phyloP scores from a whole-genome alignment of 2,888 invertebrate species.

The Chrysolina haemoptera region DNA sequence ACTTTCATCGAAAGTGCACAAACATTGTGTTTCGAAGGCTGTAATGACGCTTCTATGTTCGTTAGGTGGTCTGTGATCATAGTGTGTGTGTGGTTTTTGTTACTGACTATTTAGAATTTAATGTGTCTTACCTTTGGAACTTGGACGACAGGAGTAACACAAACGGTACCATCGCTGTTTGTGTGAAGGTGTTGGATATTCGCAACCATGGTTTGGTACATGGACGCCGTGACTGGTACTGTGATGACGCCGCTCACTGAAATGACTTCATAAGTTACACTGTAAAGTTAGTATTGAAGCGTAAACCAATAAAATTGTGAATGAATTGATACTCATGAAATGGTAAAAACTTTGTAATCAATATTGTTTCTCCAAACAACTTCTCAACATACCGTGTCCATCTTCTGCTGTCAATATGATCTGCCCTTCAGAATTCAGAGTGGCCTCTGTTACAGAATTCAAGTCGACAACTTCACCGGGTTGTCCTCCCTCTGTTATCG shows the following conservation, averaged over 20 bases:
- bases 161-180: constrained; percentile 84
- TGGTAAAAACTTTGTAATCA: background rate
- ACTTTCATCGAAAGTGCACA: too few relatives aligned
- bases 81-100: background rate
- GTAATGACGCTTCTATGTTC: too few relatives aligned
- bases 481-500: constrained; percentile 82
- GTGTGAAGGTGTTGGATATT: constrained; percentile 86
- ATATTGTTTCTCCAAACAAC: background rate
- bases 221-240: constrained; percentile 93
- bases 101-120: background rate
- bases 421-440: constrained; percentile 93
- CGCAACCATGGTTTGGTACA: constrained; percentile 97
- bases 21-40: too few relatives aligned
- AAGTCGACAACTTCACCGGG: constrained; percentile 90
- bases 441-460: constrained; percentile 90
- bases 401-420: constrained; percentile 96
- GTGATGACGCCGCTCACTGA: constrained; percentile 95
- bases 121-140: constrained; percentile 72
- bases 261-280: constrained; percentile 78
- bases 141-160: constrained; percentile 88
- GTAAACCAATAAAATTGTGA: constrained; percentile 25
- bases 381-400: constrained; percentile 81
- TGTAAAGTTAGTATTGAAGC: constrained; percentile 59
- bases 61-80: background rate
- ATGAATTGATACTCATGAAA: background rate